Base-by-base conservation (phyloP, 2,888 invertebrate genomes). In the Netelia virgata region DNA sequence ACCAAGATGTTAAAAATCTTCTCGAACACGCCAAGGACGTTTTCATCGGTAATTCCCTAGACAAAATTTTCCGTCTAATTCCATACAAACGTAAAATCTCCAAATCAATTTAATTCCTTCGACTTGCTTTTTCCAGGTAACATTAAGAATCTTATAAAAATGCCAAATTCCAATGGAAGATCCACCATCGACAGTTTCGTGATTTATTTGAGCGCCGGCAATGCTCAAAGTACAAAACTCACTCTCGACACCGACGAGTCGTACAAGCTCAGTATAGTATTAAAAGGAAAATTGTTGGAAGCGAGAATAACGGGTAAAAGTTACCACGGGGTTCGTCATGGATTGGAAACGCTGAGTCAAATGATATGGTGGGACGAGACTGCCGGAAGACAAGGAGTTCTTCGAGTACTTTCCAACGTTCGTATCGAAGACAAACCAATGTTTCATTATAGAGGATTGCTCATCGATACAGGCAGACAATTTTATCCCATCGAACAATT, bases 381-480 rank as follows among this genome's bases (percentile, higher is more conserved):
- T 74, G 94, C 94, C 0, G 95, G 95, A 5, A 91, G 89, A 72
- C 94, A 94, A 20, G 95, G 95, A 3, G 94, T 95, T 2, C 93
- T 97, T 70, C 95, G 96, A 53, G 95, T 96, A 8, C 93, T 97
- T 0, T 95, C 96, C 85, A 96, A 96, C 47, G 96, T 96, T 0
- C 94, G 94, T 1, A 94, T 97, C 0, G 95, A 95, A 75, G 99
- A 99, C 93, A 96, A 95, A 28, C 99, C 99, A 0, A 95, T 96
- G 57, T 97, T 96, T 91, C 91, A 95, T 0, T 98, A 97, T 93
- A 96, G 99, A 57, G 99, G 99, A 3, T 93, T 99, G 0, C 95
- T 98, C 93, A 94, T 99, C 72, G 99, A 99, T 92, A 98, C 99
- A 0, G 97, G 98, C 0, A 95, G 99, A 23, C 98, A 99, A 93